A percentile compares a stretch with the other conserved stretches of the same genome.
Evolutionary conservation across 1,140 invertebrate species (phyloP).

Genomic region (Drosophila willistoni): DNA sequence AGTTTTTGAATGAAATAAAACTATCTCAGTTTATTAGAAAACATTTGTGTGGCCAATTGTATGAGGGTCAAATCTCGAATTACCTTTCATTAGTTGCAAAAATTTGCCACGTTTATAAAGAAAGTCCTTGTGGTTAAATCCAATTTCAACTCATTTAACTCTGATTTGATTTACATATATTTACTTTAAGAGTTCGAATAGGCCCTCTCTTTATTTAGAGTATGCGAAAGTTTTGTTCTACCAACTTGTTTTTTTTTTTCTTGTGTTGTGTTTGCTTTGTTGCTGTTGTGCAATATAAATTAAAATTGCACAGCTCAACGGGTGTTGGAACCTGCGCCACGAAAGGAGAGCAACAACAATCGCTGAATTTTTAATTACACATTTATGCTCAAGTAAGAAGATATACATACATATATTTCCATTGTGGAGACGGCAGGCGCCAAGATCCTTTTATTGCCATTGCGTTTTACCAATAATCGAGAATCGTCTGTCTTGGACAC

Average conservation of each 20-base stretch:
- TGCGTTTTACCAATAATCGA: conserved; percentile 20
- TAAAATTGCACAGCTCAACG: conserved; percentile 53
- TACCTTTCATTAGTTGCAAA: neutral
- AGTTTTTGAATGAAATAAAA: no score
- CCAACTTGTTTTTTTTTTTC: neutral
- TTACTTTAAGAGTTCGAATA: neutral
- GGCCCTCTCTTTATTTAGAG: neutral
- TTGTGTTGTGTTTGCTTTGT: conserved; percentile 11
- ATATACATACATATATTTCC: conserved; percentile 15
- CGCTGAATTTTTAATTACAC: conserved; percentile 70
- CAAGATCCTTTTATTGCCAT: conserved; percentile 23
- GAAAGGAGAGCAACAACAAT: conserved; percentile 20
- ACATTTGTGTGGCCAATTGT: no score
- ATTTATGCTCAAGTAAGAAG: conserved; percentile 57
- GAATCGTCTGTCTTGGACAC: conserved; percentile 56
- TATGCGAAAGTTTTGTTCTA: conserved; percentile 10
- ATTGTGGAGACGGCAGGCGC: conserved; percentile 30
- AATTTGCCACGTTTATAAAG: no score
- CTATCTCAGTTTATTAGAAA: no score
- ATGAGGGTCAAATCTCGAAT: no score
- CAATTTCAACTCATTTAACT: neutral
- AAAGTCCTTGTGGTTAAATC: neutral
- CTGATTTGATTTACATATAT: neutral
- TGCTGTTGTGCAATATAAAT: conserved; percentile 45
- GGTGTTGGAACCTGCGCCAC: conserved; percentile 13